Percentiles rank a stretch among this genome's conserved stretches.
Evolutionary conservation across 2,888 invertebrate species (phyloP).

Genomic region (Dasypogon diadema): DNA sequence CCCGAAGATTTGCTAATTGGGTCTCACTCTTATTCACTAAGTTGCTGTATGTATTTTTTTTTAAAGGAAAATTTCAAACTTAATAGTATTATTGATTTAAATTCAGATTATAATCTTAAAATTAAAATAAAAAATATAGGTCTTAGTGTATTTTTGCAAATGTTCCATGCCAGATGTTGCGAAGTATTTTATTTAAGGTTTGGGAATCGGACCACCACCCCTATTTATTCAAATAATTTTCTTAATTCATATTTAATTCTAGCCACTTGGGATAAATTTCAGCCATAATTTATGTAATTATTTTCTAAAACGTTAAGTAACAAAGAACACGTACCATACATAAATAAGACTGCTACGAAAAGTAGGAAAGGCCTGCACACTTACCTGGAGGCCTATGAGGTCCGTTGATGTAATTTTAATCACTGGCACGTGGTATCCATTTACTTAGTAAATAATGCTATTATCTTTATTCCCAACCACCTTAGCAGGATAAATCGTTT

Average conservation of each 20-base stretch:
- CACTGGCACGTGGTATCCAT: conserved; percentile 32
- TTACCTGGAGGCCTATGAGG: neutral
- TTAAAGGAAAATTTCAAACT: too few relatives aligned
- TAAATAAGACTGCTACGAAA: neutral
- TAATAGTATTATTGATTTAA: too few relatives aligned
- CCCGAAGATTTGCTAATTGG: too few relatives aligned
- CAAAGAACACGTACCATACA: neutral
- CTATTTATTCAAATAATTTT: neutral
- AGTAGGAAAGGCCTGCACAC: neutral
- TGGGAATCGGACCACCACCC: too few relatives aligned
- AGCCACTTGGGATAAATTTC: neutral
- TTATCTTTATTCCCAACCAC: neutral
- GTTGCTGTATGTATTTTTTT: too few relatives aligned
- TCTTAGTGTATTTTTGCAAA: too few relatives aligned
- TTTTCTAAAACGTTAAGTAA: neutral
- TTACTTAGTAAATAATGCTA: conserved; percentile 37
- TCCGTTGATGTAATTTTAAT: conserved; percentile 40
- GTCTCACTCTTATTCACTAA: too few relatives aligned
- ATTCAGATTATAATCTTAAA: too few relatives aligned
- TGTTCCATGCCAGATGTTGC: too few relatives aligned
- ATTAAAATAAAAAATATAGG: too few relatives aligned
- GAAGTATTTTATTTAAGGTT: too few relatives aligned
- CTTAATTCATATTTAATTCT: neutral
- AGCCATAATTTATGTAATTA: neutral
- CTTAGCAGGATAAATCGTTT: neutral